Conservation (phyloP, 1,140 invertebrate genomes). For the Drosophila tani region DNA sequence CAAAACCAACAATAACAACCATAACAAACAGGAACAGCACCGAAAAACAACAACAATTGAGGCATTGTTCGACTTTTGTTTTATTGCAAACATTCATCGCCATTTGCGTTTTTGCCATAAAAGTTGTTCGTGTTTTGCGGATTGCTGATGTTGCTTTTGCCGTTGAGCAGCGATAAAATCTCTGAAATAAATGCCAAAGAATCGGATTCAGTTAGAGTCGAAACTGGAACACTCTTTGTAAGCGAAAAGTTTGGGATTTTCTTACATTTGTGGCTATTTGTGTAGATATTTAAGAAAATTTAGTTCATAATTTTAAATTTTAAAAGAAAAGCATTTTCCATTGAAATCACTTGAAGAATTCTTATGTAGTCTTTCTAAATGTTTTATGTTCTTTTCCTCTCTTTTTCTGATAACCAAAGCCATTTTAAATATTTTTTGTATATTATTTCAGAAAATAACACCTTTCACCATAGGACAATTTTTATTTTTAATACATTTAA, state of each 20-base stretch:
- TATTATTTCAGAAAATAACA: too few relatives aligned
- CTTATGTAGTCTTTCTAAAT: too few relatives aligned
- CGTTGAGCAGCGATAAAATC: constrained; percentile 67
- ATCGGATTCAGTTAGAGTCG: constrained; percentile 3
- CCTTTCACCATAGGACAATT: too few relatives aligned
- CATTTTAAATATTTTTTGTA: too few relatives aligned
- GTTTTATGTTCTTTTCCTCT: too few relatives aligned
- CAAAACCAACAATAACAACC: constrained; percentile 19
- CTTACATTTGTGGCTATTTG: too few relatives aligned
- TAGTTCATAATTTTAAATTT: too few relatives aligned
- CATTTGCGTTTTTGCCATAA: constrained; percentile 76
- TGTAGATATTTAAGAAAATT: too few relatives aligned
- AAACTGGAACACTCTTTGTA: constrained; percentile 39
- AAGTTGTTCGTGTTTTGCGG: constrained; percentile 55
- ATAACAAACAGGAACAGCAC: constrained; percentile 24
- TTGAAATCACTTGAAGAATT: too few relatives aligned
- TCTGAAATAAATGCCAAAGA: constrained; percentile 47
- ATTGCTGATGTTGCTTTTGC: constrained; percentile 46
- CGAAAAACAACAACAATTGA: constrained; percentile 32
- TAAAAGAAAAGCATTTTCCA: too few relatives aligned
- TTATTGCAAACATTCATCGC: constrained; percentile 78
- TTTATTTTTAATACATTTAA: too few relatives aligned
- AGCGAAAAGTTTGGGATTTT: neutral
- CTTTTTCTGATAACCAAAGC: too few relatives aligned
- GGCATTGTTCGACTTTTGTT: constrained; percentile 75